Evolutionary conservation across 2,888 invertebrate genomes (phyloP), one percentile per base, ranked within the genome.

Genomic region (Tachina fera): DNA sequence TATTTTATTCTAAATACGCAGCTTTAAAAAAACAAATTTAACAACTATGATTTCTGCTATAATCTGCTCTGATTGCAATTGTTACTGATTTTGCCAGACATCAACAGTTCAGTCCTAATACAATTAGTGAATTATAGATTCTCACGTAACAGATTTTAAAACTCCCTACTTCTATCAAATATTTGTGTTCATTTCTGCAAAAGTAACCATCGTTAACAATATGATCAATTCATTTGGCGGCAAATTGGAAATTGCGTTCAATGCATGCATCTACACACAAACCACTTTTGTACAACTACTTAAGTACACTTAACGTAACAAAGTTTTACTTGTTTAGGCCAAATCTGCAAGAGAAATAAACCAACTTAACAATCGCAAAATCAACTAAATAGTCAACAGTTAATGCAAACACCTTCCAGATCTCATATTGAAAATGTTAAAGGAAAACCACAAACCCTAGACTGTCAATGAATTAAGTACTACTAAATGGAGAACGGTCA

Each of bases 361-460:
- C n/a, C 16, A 51, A 60, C 80, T 71, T 45, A 75, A 75, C 78
- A 75, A 86, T 79, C 75, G 67, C 22, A 45, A 75, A 51, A 9
- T 49, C 56, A 49, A 60, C 63, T 63, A 58, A 81, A 81, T 61
- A 77, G 76, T 56, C 81, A 81, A 82, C 65, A 79, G 53, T 76
- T 80, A 63, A 76, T 49, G 75, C 83, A 86, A 80, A 83, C 83
- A 86, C 83, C 79, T 86, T 83, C 47, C 22, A 79, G 76, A 77
- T 65, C 41, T 31, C 43, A 41, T 22, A 53, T 22, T 11, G n/a
- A 45, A 75, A 51, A 31, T 14, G 10, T n/a, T n/a, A 56, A 39
- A 43, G 14, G 9, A 49, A 58, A 22, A 53, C 39, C 47, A 39
- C 22, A 58, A n/a, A 58, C 19, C 43, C 11, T 16, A 53, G 49